Base-by-base conservation (phyloP, 2,113 vertebrate species). In the Propithecus coquereli region DNA sequence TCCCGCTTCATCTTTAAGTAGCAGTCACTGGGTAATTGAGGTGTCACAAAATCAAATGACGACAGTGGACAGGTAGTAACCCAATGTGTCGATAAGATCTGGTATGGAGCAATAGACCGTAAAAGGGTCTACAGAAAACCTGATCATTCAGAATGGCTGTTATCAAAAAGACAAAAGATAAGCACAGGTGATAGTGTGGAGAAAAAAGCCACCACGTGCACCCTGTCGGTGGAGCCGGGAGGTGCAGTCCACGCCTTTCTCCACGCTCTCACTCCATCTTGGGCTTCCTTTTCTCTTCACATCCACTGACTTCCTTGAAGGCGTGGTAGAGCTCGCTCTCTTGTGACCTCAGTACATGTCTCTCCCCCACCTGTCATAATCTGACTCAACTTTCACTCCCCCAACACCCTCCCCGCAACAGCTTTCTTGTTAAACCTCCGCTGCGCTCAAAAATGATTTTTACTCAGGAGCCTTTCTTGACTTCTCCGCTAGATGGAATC, bases 11-110 rank as follows among this genome's bases (percentile, higher is more conserved):
- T 87, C 20, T 87, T 73, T 68, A 32, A 54, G 66, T 8, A 81
- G 3, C 27, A 52, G 66, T 17, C 59, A 37, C n/a, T 52, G 27
- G 79, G 1, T 43, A 61, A 54, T 5, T 16, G 12, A 88, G n/a
- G 45, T 14, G 43, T 7, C 71, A 70, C 40, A 52, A 37, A 59
- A 66, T 25, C 57, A 32, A 34, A 9, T 5, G 16, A 34, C 8
- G 4, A 0, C 23, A 45, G 25, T 40, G 23, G 2, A 3, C 3
- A 66, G 34, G 8, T 2, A 12, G 4, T 40, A 40, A 47, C 6
- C 57, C 43, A 61, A 1, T 22, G 25, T 32, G 10, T n/a, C 27
- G 3, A 0, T 20, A 32, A 34, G 45, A n/a, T 40, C 1, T 50
- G 32, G 12, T 8, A 9, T 27, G 32, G 65, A 50, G 47, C 45